A percentile compares a stretch with the other conserved stretches of the same genome.
Conservation (phyloP, 2,888 invertebrate species). For the Leucozona laternaria region DNA sequence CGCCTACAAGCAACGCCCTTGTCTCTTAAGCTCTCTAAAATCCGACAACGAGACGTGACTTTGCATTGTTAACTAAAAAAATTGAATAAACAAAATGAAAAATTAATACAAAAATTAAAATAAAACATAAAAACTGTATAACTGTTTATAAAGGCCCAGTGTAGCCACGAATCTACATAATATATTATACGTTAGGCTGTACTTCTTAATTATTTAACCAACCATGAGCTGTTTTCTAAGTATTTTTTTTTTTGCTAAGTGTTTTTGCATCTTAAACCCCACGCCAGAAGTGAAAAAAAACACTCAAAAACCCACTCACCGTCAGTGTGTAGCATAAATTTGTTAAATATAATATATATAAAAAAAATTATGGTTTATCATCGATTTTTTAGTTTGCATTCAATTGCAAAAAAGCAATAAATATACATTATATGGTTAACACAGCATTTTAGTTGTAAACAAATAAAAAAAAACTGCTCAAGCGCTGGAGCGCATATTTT, state of each 20-base stretch:
- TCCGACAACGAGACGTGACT: slow-evolving; percentile 70
- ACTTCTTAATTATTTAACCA: slow-evolving; percentile 48
- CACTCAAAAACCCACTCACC: slow-evolving; percentile 50
- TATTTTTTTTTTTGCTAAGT: slow-evolving; percentile 67
- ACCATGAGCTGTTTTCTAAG: slow-evolving; percentile 53
- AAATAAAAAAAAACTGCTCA: slow-evolving; percentile 70
- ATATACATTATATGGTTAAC: slow-evolving; percentile 54
- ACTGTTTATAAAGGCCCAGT: slow-evolving; percentile 64
- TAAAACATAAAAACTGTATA: slow-evolving; percentile 70
- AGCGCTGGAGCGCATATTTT: slow-evolving; percentile 73
- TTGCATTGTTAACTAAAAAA: slow-evolving; percentile 75
- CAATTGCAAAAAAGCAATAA: slow-evolving; percentile 68
- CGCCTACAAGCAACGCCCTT: slow-evolving; percentile 38
- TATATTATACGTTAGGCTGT: slow-evolving; percentile 49
- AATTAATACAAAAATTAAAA: slow-evolving; percentile 68
- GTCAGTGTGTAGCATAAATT: slow-evolving; percentile 71
- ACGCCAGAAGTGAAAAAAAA: slow-evolving; percentile 52
- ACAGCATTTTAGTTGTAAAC: slow-evolving; percentile 70
- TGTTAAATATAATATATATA: slow-evolving; percentile 63
- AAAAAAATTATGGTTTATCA: slow-evolving; percentile 51
- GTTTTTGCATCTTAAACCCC: slow-evolving; percentile 56
- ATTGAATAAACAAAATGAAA: slow-evolving; percentile 48
- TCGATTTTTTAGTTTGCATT: slow-evolving; percentile 60
- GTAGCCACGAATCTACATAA: slow-evolving; percentile 47
- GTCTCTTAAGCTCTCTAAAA: slow-evolving; percentile 37